These are phyloP conservation scores for Euura lappo DNA, from an alignment of 1,140 invertebrate genomes.

Conservation along the genomic window DNA sequence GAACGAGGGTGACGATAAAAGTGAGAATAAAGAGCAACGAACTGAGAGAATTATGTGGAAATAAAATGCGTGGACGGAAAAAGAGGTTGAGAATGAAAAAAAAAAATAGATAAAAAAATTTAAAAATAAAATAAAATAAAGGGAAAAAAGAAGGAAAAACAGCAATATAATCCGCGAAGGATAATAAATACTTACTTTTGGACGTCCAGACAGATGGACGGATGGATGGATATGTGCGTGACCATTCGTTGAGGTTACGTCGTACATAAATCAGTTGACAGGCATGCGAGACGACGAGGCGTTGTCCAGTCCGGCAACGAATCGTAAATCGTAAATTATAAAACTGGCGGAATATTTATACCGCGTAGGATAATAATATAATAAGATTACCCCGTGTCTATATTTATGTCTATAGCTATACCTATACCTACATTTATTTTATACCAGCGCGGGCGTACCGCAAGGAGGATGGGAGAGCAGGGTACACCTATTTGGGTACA, in stretches of 20 bases:
- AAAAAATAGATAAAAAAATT: neutral
- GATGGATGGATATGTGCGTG: slow-evolving; percentile 19
- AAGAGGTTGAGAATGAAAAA: no score
- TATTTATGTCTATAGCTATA: neutral
- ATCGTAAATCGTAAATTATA: slow-evolving; percentile 28
- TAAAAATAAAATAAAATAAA: neutral
- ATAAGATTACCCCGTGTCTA: no score
- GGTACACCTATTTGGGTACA: no score
- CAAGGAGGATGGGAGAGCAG: no score
- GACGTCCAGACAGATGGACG: slow-evolving; percentile 16
- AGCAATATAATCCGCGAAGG: neutral
- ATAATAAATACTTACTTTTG: neutral
- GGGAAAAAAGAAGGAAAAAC: neutral
- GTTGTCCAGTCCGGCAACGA: slow-evolving; percentile 21
- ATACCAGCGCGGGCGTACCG: neutral
- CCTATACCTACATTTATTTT: neutral
- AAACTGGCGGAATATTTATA: no score
- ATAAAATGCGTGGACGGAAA: no score
- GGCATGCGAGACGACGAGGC: slow-evolving; percentile 2
- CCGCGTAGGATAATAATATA: no score
- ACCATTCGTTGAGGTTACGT: slow-evolving; percentile 4
- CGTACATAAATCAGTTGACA: slow-evolving; percentile 5
- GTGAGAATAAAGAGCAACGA: no score
- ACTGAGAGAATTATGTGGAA: no score
- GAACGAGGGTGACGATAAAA: no score